Evolutionary conservation across 2,113 vertebrate species (phyloP), one percentile per base, ranked within the genome.

Genomic region (Rhinichthys klamathensis): DNA sequence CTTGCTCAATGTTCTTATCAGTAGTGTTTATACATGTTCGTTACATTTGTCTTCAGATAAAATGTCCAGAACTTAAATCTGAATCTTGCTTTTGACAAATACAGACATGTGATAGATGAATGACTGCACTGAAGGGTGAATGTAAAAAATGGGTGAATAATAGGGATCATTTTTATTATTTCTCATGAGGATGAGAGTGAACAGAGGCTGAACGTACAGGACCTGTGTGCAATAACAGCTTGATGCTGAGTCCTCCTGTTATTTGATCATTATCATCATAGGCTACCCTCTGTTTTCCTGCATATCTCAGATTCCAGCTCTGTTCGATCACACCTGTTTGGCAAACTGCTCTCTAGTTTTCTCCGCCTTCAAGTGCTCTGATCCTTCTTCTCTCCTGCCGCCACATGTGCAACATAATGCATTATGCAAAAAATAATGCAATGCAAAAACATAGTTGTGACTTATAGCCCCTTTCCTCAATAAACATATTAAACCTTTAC

Each of bases 251-350:
- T 70, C 79, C 78, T 79, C 67, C 76, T 80, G 25, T 25, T 60
- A 51, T 69, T 74, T 76, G 30, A 85, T 81, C 61, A 76, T 67
- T 65, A 60, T 77, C 15, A 80, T 44, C 38, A 77, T 44, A 30
- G 70, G 35, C 61, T 67, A 18, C 46, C 54, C 75, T 78, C 60
- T 86, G 51, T 63, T 85, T 79, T 83, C 5, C 83, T 23, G 4
- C 76, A 85, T 90, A 81, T 80, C 81, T 89, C 56, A 78, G 67
- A 90, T 90, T 88, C 90, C 85, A 85, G 51, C 51, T 80, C 13
- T 74, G 65, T 69, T 49, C 61, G n/a, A 51, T 85, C 70, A 90
- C 88, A 90, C 85, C 90, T 89, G 90, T 79, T 87, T 85, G 12
- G 70, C 21, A 54, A 61, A 54, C 85, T 65, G 16, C 70, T 56